Base-by-base conservation (phyloP, 2,888 invertebrate species). In the Caprella mutica region DNA sequence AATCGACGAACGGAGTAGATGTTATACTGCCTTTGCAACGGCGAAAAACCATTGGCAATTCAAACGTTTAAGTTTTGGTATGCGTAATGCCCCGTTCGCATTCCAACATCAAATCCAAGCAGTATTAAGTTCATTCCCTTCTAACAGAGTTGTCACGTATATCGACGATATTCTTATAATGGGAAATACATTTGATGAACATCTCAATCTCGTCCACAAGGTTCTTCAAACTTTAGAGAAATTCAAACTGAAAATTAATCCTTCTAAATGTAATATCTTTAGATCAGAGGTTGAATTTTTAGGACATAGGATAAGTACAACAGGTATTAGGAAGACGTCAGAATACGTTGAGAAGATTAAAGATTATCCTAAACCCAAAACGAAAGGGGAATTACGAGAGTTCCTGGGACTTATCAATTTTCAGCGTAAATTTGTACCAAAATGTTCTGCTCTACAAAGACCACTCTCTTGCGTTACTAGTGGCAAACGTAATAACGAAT, bases 131-230 rank as follows among this genome's bases (percentile, higher is more conserved):
- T 5, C 14, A 21, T 40, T 40, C n/a, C 40, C 40, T 40, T 40
- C 17, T n/a, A 40, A 40, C 17, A 40, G 21, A 5, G 40, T 40
- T n/a, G n/a, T 40, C 17, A 21, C 21, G 6, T 40, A 40, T n/a
- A 40, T n/a, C 14, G 40, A 40, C n/a, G 40, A 40, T n/a, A 40
- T 40, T n/a, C 40, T 40, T 5, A 40, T 40, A 40, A 40, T 40
- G 40, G 40, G 21, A 21, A 9, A n/a, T 21, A 9, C 40, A n/a
- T 9, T 40, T 6, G 40, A 40, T 6, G 21, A 40, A 21, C 40
- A 40, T 40, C 40, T 40, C 8, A 5, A 6, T 8, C 40, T 40
- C 12, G 8, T 40, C 5, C 17, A 5, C 6, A 21, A 40, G 6
- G 40, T 40, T 40, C 21, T 40, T n/a, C 6, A 40, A 17, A 40